Evolutionary conservation across 2,888 invertebrate genomes (phyloP), one percentile per base, ranked within the genome.

Genomic region (Rhagonycha lutea): DNA sequence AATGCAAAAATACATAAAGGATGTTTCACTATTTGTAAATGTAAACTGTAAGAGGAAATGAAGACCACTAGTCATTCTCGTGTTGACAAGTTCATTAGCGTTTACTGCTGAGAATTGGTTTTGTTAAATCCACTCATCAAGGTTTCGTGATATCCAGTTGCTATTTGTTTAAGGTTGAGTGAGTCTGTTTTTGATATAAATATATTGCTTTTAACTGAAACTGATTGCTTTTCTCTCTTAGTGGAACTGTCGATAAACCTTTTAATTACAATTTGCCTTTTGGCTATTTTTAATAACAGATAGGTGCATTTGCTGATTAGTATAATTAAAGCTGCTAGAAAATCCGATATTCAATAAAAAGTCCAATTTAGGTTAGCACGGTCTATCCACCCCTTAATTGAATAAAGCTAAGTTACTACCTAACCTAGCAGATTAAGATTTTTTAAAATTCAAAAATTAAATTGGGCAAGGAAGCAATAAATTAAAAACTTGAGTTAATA

Each of bases 61-160:
- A 83, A 84, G 83, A 81, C 84, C 83, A 84, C 83, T 81, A 84
- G 83, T 83, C 83, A 84, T 83, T 83, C 83, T 83, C 83, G 68
- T 81, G 81, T 80, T 83, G 85, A 84, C 84, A 84, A 79, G 80
- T 83, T 85, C 84, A 84, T 85, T 84, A 85, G 80, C 78, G 82
- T 69, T 70, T 80, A 74, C 73, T 76, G 73, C 74, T 72, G 78
- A 78, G 80, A 70, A 75, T 73, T 68, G 70, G 76, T 79, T 78
- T 73, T 70, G 73, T 28, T 75, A 78, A 74, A 74, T 73, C 70
- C 26, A 61, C 72, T 70, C 72, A 79, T 81, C 76, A 70, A 76
- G 78, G 76, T 72, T 73, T 78, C 79, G 80, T 81, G 82, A 82
- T 83, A 82, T 83, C 81, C 81, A 79, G 80, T 82, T 81, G 80